Evolutionary conservation across 2,888 invertebrate species (phyloP), one percentile per base, ranked within the genome.

Genomic region (Scelioninae gen. 2): DNA sequence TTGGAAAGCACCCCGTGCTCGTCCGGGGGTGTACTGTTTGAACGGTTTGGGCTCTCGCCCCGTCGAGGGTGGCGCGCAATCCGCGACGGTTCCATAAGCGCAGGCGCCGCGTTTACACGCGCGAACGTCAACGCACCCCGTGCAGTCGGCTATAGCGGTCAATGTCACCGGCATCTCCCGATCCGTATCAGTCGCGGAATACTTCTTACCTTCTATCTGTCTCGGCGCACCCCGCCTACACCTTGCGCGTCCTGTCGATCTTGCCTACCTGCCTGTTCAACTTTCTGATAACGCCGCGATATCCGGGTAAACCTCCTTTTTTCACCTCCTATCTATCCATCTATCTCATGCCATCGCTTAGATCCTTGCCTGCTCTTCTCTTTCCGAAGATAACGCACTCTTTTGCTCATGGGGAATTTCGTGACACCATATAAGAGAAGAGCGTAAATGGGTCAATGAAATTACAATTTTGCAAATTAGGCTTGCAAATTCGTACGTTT

Each of bases 11-110:
- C 80, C 82, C 82, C 81, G 80, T 78, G 78, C 78, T 79, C 78
- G 81, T 78, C 81, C 79, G 79, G 82, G 82, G 81, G 78, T 79
- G 81, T 80, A 83, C 68, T 65, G 64, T 65, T 65, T 65, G 55
- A 33, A 57, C 83, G 83, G 80, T 81, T 80, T 81, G 78, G 80
- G 79, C 81, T 82, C 80, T 80, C 81, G 78, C 76, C 80, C 79
- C 80, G 77, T 77, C 81, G 80, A 78, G 81, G 79, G 81, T 80
- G 81, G 79, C 78, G 64, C 64, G 69, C 61, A 31, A 46, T 69
- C 67, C 60, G 60, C 68, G 28, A 22, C 41, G 45, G 16, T 6
- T 31, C 74, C 79, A 78, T 76, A 76, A 39, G 82, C 82, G 81
- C 79, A 81, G 75, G 81, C 81, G 81, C 79, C 76, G 28, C 76